These are phyloP conservation scores for Papilio polytes DNA, from an alignment of 1,140 invertebrate genomes.

Conservation along the genomic window DNA sequence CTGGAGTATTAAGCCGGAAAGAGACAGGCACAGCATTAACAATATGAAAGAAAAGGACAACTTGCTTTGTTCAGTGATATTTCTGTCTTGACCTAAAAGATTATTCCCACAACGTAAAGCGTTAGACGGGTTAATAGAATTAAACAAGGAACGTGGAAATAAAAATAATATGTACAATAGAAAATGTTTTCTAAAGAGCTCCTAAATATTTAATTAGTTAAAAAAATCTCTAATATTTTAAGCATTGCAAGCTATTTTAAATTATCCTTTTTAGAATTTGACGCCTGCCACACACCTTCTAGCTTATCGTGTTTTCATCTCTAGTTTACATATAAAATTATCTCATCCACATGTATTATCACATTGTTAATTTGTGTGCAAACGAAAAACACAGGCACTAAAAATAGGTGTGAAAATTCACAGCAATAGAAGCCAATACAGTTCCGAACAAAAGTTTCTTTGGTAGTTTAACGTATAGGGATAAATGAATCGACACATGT, in stretches of 20 bases:
- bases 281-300: neutral
- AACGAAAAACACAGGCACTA: constrained; percentile 33
- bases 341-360: constrained; percentile 7
- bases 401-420: constrained; percentile 39
- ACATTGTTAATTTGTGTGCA: constrained; percentile 35
- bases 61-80: constrained; percentile 12
- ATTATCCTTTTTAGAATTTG: neutral
- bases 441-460: constrained; percentile 38
- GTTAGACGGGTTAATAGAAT: constrained; percentile 29
- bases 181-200: neutral
- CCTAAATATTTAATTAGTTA: neutral
- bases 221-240: neutral
- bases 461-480: constrained; percentile 44
- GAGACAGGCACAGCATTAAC: neutral
- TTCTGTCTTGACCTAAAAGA: constrained; percentile 32
- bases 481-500: constrained; percentile 57
- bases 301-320: neutral
- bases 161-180: neutral
- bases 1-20: constrained; percentile 21
- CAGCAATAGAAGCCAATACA: constrained; percentile 23
- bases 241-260: neutral
- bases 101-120: constrained; percentile 21
- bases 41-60: constrained; percentile 28
- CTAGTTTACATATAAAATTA: constrained; percentile 32
- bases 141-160: constrained; percentile 7